Evolutionary conservation across 2,888 invertebrate genomes (phyloP).

Genomic region (Tenthredo mesomela): DNA sequence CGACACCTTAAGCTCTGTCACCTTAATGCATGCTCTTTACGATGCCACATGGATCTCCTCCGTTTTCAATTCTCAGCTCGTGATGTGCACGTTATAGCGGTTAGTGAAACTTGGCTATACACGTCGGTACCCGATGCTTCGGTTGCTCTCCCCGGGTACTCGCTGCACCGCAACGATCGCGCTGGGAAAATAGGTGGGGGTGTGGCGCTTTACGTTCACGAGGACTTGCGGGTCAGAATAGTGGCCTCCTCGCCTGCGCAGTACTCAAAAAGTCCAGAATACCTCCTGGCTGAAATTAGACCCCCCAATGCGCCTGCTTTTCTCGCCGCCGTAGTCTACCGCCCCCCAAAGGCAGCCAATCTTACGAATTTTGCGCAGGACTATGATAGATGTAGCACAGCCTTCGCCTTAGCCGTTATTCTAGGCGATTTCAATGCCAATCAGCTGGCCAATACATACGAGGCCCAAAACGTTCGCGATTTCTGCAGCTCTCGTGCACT

Average conservation of each 20-base stretch:
- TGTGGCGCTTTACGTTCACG: neutral
- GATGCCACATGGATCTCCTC: neutral
- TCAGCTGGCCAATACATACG: neutral
- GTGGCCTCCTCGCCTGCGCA: neutral
- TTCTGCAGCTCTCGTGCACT: too few species aligned
- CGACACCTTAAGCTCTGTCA: neutral
- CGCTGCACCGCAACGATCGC: neutral
- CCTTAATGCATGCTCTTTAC: neutral
- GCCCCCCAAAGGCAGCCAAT: neutral
- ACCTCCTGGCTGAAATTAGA: neutral
- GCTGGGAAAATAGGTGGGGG: neutral
- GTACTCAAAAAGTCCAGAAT: neutral
- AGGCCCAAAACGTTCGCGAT: too few species aligned
- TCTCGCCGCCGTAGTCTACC: neutral
- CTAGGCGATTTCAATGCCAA: slow-evolving; percentile 11
- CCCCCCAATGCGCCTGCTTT: neutral
- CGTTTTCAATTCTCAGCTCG: neutral
- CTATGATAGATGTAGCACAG: neutral
- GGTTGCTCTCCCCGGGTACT: slow-evolving; percentile 5
- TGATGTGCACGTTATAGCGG: neutral
- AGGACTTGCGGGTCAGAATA: neutral
- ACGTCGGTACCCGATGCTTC: neutral
- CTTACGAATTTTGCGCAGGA: neutral
- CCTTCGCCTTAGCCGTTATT: neutral
- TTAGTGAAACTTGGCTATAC: slow-evolving; percentile 9